Evolutionary conservation across 2,113 vertebrate species (phyloP), one percentile per base, ranked within the genome.

Genomic region (Psilopogon haemacephalus): DNA sequence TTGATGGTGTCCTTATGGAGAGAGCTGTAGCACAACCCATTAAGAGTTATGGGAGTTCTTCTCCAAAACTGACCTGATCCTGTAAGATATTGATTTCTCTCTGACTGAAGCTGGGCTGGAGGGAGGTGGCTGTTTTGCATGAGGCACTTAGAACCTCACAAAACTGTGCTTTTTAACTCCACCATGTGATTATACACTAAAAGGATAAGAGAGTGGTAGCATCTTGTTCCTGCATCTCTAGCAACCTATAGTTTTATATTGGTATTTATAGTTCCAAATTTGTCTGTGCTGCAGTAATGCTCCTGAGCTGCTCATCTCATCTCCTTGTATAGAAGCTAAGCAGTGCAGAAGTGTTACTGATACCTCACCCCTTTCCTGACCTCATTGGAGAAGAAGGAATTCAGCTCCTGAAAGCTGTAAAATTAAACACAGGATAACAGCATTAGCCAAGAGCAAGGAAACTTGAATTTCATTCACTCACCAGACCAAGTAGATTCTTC

Each of bases 321-420:
- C 58, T 89, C 46, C 65, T 81, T 78, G 52, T 84, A 71, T 42
- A 81, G 88, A 73, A 86, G 46, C 32, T 93, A 80, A 90, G 90
- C 69, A 86, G 46, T 37, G 55, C 46, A 63, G 56, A 86, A 79
- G 65, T 46, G 76, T 60, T 68, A 74, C 19, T 76, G 87, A 78
- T 54, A 79, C 33, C 12, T 58, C 84, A 42, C 11, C 13, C 17
- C 56, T 75, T 82, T 27, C 35, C 63, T 76, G 38, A 55, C 7
- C 58, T 67, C 30, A 62, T 5, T 38, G 27, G 86, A 38, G 38
- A 78, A 88, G 64, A 90, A 89, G 21, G 6, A 90, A 75, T 84
- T 74, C n/a, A 48, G 10, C 35, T 89, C n/a, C 54, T 81, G 37
- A n/a, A 92, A 84, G 27, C 9, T 64, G 27, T 42, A 64, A 78